phyloP scores from a whole-genome alignment of 1,140 invertebrate species.

The Cheumatopsyche charites region DNA sequence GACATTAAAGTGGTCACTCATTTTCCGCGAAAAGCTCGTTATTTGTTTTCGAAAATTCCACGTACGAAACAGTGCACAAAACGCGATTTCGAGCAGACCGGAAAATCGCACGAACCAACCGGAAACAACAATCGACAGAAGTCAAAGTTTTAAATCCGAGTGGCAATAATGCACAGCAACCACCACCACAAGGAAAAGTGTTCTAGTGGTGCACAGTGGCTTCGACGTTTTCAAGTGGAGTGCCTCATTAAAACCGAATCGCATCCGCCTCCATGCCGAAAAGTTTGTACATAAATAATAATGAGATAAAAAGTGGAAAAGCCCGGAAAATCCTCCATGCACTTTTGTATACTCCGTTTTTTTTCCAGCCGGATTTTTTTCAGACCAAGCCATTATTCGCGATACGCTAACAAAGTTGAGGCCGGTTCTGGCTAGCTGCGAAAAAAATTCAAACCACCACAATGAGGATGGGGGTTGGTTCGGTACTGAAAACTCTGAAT shows the following conservation, averaged over 20 bases:
- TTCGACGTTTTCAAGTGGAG: slow-evolving; percentile 36
- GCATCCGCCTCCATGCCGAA: slow-evolving; percentile 24
- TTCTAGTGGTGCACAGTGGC: no score
- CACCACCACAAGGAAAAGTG: background rate
- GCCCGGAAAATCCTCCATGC: slow-evolving; percentile 34
- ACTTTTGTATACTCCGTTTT: slow-evolving; percentile 16
- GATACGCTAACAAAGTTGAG: slow-evolving; percentile 35
- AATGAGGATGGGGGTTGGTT: slow-evolving; percentile 15
- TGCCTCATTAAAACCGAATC: slow-evolving; percentile 37
- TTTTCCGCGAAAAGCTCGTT: no score
- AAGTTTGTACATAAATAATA: slow-evolving; percentile 40
- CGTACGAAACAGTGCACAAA: no score
- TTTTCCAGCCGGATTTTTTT: slow-evolving; percentile 4
- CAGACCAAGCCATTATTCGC: background rate
- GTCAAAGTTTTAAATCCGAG: slow-evolving; percentile 10
- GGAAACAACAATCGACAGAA: no score
- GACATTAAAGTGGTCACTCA: no score
- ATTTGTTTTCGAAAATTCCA: no score
- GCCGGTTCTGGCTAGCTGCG: slow-evolving; percentile 18
- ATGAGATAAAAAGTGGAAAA: slow-evolving; percentile 40
- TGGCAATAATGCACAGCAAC: slow-evolving; percentile 15
- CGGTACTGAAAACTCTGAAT: slow-evolving; percentile 22
- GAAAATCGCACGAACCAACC: no score
- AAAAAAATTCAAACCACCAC: slow-evolving; percentile 21
- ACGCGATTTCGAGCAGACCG: no score